Evolutionary conservation across 2,113 vertebrate genomes (phyloP).

Genomic region (Zootoca vivipara): DNA sequence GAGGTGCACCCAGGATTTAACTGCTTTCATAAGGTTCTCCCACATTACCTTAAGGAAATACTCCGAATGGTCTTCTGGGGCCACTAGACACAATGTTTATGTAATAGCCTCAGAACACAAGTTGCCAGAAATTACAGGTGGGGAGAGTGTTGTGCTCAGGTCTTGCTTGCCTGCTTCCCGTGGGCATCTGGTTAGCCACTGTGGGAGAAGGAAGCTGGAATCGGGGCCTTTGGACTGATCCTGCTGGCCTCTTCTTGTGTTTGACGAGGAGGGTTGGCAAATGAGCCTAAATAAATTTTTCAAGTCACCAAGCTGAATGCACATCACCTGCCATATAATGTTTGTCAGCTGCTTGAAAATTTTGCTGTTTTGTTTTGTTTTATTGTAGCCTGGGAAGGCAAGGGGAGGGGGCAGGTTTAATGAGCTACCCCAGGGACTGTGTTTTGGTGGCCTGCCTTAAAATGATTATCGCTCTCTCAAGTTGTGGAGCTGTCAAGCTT

Average conservation of each 20-base stretch:
- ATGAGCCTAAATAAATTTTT: background rate
- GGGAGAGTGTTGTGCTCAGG: too few relatives aligned
- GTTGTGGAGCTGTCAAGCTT: background rate
- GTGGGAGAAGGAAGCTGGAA: too few relatives aligned
- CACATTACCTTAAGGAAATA: too few relatives aligned
- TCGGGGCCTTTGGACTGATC: too few relatives aligned
- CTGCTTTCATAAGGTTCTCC: background rate
- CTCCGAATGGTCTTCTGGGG: background rate
- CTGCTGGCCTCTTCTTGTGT: too few relatives aligned
- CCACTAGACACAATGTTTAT: too few relatives aligned
- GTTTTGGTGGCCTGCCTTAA: background rate
- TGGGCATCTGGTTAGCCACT: too few relatives aligned
- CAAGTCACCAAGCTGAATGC: background rate
- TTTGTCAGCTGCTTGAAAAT: background rate
- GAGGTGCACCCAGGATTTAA: background rate
- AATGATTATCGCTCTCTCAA: too few relatives aligned
- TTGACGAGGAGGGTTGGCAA: background rate
- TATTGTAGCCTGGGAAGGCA: background rate
- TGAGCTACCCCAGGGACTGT: background rate
- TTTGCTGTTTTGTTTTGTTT: background rate
- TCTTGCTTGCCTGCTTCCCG: too few relatives aligned
- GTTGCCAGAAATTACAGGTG: too few relatives aligned
- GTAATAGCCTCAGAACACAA: too few relatives aligned
- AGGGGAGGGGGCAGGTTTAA: background rate
- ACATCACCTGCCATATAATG: background rate